These are phyloP conservation scores for Tor tambroides DNA, from an alignment of 2,113 vertebrate genomes.

Conservation along the genomic window DNA sequence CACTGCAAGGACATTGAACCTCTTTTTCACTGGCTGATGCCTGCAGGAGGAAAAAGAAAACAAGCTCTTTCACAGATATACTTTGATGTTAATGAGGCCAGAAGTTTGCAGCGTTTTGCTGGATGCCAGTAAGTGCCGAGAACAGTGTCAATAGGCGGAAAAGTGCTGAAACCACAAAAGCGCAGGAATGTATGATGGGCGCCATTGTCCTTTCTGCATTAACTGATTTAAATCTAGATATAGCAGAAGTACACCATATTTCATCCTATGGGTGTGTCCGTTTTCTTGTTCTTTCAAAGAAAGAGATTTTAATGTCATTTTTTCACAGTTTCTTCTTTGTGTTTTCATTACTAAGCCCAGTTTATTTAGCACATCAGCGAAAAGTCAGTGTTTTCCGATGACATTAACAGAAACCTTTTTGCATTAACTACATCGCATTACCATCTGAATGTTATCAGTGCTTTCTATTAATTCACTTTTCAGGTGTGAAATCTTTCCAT, in stretches of 20 bases:
- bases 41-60: slow-evolving; percentile 69
- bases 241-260: background rate
- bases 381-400: background rate
- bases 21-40: slow-evolving; percentile 59
- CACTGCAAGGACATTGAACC: slow-evolving; percentile 50
- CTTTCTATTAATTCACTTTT: slow-evolving; percentile 12
- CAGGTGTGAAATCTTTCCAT: background rate
- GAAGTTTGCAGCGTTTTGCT: slow-evolving; percentile 37
- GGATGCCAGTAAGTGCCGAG: slow-evolving; percentile 31
- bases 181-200: slow-evolving; percentile 8
- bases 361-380: background rate
- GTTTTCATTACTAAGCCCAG: background rate
- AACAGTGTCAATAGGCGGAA: slow-evolving; percentile 58
- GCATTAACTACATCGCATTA: background rate
- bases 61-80: slow-evolving; percentile 76
- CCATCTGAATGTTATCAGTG: slow-evolving; percentile 51
- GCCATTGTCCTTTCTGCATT: slow-evolving; percentile 13
- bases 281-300: slow-evolving; percentile 85
- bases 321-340: slow-evolving; percentile 23
- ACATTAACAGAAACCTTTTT: slow-evolving; percentile 1
- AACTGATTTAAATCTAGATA: background rate
- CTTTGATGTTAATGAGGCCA: slow-evolving; percentile 73
- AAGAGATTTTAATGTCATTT: slow-evolving; percentile 71
- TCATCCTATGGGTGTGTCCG: slow-evolving; percentile 78
- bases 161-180: slow-evolving; percentile 56